Base-by-base conservation (phyloP, 2,888 invertebrate species). In the Tromatobia lineatoria region DNA sequence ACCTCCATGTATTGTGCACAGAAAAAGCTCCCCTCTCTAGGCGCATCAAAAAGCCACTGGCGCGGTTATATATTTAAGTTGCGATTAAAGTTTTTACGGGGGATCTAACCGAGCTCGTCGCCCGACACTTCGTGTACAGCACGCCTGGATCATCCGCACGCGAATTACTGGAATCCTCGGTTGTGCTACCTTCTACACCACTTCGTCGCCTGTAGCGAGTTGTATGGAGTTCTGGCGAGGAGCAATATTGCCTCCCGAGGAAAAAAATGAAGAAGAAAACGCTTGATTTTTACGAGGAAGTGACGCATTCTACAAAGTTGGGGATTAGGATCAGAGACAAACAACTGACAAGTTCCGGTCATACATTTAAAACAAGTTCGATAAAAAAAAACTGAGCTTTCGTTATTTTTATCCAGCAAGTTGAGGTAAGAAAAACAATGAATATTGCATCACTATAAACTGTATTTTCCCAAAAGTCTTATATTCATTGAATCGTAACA, bases 41-140 rank as follows among this genome's bases (percentile, higher is more conserved):
- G 52, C 78, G 52, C 71, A 71, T 79, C 64, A 71, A 71, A 79
- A 79, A 64, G 18, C 38, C 38, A 61, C 71, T 52, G 34, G 38
- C 61, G 42, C 18, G 54, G 50, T 38, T 38, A 38, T 38, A 61
- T 71, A 71, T 79, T 79, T 71, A 29, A 70, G 78, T 42, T 71
- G 64, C 71, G 71, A 78, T 78, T 78, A 78, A 70, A 70, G 50
- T 78, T 78, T 78, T 78, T 78, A 70, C 70, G 70, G 70, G 47
- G 70, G 70, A 71, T 78, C 61, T 61, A 70, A 7, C 8, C 2
- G n/a, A 61, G 61, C 61, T 29, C 34, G 29, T 15, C 25, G 34
- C n/a, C 4, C 47, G 47, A 47, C 54, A 1, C 38, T 13, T 38
- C n/a, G 42, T 38, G 38, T 45, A 38, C 57, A 29, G 57, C 45